These are phyloP conservation scores for Candidula unifasciata DNA, from an alignment of 2,888 invertebrate genomes.

Conservation along the genomic window DNA sequence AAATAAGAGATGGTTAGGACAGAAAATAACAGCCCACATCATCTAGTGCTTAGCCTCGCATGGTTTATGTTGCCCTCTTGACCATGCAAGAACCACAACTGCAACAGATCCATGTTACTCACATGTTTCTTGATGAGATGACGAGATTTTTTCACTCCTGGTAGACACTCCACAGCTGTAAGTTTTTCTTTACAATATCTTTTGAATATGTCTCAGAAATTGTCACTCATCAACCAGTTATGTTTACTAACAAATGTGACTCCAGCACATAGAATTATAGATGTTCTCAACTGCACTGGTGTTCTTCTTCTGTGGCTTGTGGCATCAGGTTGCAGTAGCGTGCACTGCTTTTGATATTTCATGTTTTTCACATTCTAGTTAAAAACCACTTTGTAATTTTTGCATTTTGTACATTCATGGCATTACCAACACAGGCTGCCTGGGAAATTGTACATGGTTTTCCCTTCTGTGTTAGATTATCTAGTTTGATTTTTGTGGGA, in stretches of 20 bases:
- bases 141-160: background rate
- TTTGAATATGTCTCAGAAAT: background rate
- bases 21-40: too few species aligned
- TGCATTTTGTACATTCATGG: background rate
- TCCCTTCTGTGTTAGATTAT: too few species aligned
- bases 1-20: too few species aligned
- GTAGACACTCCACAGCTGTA: background rate
- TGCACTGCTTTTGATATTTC: conserved; percentile 16
- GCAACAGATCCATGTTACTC: background rate
- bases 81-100: background rate
- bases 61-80: background rate
- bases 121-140: conserved; percentile 1
- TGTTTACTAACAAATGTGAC: background rate
- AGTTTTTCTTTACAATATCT: background rate
- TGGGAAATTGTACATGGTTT: too few species aligned
- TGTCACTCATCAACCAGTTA: background rate
- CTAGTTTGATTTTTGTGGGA: too few species aligned
- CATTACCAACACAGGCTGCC: background rate
- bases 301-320: too few species aligned
- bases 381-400: background rate
- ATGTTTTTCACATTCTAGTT: background rate
- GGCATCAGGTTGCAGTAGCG: too few species aligned
- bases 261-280: too few species aligned
- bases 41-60: too few species aligned
- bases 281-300: too few species aligned